Evolutionary conservation across 2,113 vertebrate species (phyloP), one percentile per base, ranked within the genome.

Genomic region (Uria lomvia): DNA sequence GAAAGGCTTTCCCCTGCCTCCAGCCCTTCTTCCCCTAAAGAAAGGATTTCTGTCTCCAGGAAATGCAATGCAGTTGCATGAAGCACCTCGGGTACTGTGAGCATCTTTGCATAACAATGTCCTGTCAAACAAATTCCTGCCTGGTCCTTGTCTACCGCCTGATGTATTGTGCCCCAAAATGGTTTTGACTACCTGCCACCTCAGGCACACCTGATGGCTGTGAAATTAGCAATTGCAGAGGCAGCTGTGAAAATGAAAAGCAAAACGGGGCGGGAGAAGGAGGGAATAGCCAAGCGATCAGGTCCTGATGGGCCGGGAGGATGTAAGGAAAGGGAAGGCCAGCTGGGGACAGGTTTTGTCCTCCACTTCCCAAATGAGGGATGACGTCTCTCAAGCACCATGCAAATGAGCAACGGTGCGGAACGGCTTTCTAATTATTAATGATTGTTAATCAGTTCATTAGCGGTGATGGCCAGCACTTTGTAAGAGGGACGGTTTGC

Each of bases 181-280:
- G 70, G 34, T 96, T 91, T 95, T 97, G 96, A 96, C 91, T 96
- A 86, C 86, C 87, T 92, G 95, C 88, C 75, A 88, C 92, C 93
- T 95, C 77, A 68, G 86, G 67, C 96, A 43, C 90, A 94, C 91
- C 89, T 19, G 47, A 67, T 73, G 86, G 92, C 91, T 96, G 52
- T 84, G 81, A 94, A 97, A 91, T 95, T 90, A 95, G 58, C 95
- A 92, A 94, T 94, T 92, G 89, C 84, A 94, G 80, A 96, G 93
- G 95, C 96, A 97, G 89, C 93, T 95, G 95, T 82, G 92, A 91
- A 95, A 93, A 97, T 96, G 81, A 86, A 73, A 95, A 91, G 90
- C 72, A 92, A 78, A 95, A 73, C 47, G 45, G 74, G 60, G 52
- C 47, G 68, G 55, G 53, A 45, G 45, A 94, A 87, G 88, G 43